Base-by-base conservation (phyloP, 2,797 vertebrate genomes). In the Thunnus albacares region DNA sequence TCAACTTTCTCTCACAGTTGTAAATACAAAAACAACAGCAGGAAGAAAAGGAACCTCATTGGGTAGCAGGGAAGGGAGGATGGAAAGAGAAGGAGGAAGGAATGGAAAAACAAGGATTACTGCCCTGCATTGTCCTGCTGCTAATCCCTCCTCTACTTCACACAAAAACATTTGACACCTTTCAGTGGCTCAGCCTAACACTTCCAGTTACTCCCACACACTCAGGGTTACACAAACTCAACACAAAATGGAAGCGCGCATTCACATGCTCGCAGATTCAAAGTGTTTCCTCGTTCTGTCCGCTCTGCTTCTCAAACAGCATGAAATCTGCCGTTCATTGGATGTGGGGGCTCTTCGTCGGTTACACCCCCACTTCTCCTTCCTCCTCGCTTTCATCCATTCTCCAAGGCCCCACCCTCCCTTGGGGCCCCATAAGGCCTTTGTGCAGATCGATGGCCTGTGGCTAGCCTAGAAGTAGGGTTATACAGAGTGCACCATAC, bases 81-180 rank as follows among this genome's bases (percentile, higher is more conserved):
- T 6, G 30, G 64, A 58, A 17, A 43, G 63, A 28, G 64, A 49
- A 6, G 71, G 77, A 79, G 77, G 84, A 59, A 65, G 63, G 70
- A 74, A 75, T 69, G 77, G 79, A 85, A 87, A 49, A 92, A 83
- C 75, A 68, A 69, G 81, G 92, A 93, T 93, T 92, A 90, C 74
- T 87, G 80, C 80, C 83, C 65, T 22, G 63, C 60, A 82, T 91
- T 93, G 90, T 93, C 74, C 85, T 55, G 61, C 75, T 55, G 55
- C 80, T 91, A 92, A 93, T 91, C 92, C 89, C 82, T 70, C 80
- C 77, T 71, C 83, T 45, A 43, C 82, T 70, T 77, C 78, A 69
- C 85, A 86, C 86, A 84, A 79, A 80, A 87, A 89, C 90, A 91
- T 95, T 90, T 92, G 90, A 94, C 92, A 91, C 90, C 85, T 93